phyloP scores from a whole-genome alignment of 2,888 invertebrate genomes.

The Apantesis nais region DNA sequence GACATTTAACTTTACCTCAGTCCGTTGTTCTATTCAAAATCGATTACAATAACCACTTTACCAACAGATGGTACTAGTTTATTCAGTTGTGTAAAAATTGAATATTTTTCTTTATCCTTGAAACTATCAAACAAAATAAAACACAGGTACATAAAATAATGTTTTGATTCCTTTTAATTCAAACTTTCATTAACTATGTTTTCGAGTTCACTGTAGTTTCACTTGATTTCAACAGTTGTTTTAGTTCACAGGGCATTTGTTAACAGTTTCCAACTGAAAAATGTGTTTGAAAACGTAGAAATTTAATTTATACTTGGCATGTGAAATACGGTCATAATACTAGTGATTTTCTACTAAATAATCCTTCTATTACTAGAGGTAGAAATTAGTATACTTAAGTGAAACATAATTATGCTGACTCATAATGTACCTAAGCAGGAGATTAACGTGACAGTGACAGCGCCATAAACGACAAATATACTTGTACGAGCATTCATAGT shows the following conservation, averaged over 20 bases:
- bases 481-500: neutral
- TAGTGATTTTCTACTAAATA: too few species aligned
- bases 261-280: neutral
- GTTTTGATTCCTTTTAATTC: neutral
- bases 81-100: neutral
- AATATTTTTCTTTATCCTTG: neutral
- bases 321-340: too few species aligned
- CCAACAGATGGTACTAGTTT: neutral
- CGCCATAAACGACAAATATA: neutral
- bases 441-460: neutral
- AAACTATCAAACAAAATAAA: neutral
- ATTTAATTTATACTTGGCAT: neutral
- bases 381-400: too few species aligned
- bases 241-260: neutral
- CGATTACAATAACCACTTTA: too few species aligned
- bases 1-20: neutral
- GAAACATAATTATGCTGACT: too few species aligned
- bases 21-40: too few species aligned
- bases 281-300: neutral
- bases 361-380: too few species aligned
- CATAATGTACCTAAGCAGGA: neutral
- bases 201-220: neutral
- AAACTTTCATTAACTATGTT: neutral
- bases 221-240: slow-evolving; percentile 1
- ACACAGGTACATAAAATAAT: neutral